Base-by-base conservation (phyloP, 1,140 invertebrate genomes). In the Choristoneura fumiferana region DNA sequence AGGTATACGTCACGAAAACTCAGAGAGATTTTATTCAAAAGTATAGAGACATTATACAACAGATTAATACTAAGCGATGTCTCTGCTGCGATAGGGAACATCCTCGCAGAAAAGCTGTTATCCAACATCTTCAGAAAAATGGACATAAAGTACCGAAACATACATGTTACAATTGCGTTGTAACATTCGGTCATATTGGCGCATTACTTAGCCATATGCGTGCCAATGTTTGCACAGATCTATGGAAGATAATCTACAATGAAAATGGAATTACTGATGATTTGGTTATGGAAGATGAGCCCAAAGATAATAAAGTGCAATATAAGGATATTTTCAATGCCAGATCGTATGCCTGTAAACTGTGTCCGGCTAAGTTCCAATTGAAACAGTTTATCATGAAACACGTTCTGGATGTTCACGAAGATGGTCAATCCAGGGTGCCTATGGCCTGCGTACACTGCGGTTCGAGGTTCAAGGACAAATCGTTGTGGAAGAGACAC, bases 81-180 rank as follows among this genome's bases (percentile, higher is more conserved):
- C 71, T 89, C 8, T 90, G 89, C 60, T 90, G 89, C 58, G 78
- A 89, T 35, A 82, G 76, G 60, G 80, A 84, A 66, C 80, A 90
- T 69, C 87, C 89, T 0, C 73, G 88, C 0, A 74, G 89, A 58
- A 90, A 90, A 63, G 87, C 88, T 0, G 89, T 90, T 15, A 90
- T 90, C 62, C 88, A 90, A 57, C 89, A 90, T 63, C 71, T 90
- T 37, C 89, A 90, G 63, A 90, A 90, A 67, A 90, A 89, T 70
- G 89, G 89, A 4, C 82, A 85, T 37, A 89, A 87, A 60, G 86
- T 90, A 12, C 89, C 89, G 10, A 90, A 90, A 57, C 91, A 91
- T 63, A 92, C 91, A 0, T 92, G 91, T 59, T 92, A 91, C 58
- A 91, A 91, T 73, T 92, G 91, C 66, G 89, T 92, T 29, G 81